Conservation (phyloP, 1,140 invertebrate species). For the fruit fly (Drosophila melanogaster) region Release_6_plus_ISO1_MT NC_004354.4:1660501-1661000, state of each 20-base stretch:
- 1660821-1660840: slow-evolving; percentile 45
- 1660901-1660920: slow-evolving; percentile 42
- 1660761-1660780: slow-evolving; percentile 35
- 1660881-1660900: slow-evolving; percentile 30
- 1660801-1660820: slow-evolving; percentile 28
- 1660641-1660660: slow-evolving; percentile 25
- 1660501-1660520: neutral
- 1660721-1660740: neutral
- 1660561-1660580: slow-evolving; percentile 3
- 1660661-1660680: slow-evolving; percentile 18
- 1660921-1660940: slow-evolving; percentile 80
- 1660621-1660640: slow-evolving; percentile 12
- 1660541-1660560: neutral
- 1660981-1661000: slow-evolving; percentile 54
- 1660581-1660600: slow-evolving; percentile 9
- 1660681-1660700: slow-evolving; percentile 30
- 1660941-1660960: slow-evolving; percentile 80
- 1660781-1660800: slow-evolving; percentile 38
- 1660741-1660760: slow-evolving; percentile 26
- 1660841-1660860: slow-evolving; percentile 68
- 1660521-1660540: neutral
- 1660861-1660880: slow-evolving; percentile 20
- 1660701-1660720: slow-evolving; percentile 7
- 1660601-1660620: slow-evolving; percentile 10
- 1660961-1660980: slow-evolving; percentile 65